phyloP scores from a whole-genome alignment of 2,888 invertebrate genomes.

The Tetrapedia diversipes region DNA sequence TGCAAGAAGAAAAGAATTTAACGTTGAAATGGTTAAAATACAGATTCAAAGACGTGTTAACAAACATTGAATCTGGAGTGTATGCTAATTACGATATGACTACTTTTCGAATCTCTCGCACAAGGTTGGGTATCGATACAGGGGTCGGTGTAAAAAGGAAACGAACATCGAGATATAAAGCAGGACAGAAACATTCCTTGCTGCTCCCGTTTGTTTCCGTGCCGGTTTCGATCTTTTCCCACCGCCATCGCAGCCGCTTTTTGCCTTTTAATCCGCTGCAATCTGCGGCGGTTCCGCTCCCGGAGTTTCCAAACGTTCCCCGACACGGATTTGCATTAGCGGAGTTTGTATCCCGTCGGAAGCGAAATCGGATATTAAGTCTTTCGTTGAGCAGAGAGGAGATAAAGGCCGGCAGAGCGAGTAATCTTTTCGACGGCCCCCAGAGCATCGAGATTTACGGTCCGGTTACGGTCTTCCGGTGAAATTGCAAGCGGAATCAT shows the following conservation, averaged over 20 bases:
- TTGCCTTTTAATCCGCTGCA: constrained; percentile 24
- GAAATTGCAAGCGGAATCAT: too few relatives aligned
- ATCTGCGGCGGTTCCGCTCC: constrained; percentile 18
- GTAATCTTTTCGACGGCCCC: constrained; percentile 8
- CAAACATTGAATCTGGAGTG: too few relatives aligned
- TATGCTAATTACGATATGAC: too few relatives aligned
- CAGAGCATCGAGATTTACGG: constrained; percentile 12
- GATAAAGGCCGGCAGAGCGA: constrained; percentile 1
- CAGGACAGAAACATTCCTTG: constrained; percentile 1
- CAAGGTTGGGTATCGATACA: constrained; percentile 16
- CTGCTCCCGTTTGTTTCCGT: neutral
- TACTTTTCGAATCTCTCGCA: constrained; percentile 24
- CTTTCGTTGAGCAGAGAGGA: constrained; percentile 8
- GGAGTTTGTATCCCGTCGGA: constrained; percentile 27
- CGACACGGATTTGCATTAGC: constrained; percentile 34
- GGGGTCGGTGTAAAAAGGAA: neutral
- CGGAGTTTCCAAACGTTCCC: constrained; percentile 24
- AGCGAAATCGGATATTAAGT: constrained; percentile 40
- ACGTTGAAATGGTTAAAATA: too few relatives aligned
- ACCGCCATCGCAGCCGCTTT: too few relatives aligned
- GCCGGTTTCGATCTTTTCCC: neutral
- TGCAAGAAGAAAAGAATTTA: too few relatives aligned
- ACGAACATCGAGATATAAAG: neutral
- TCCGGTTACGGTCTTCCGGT: too few relatives aligned
- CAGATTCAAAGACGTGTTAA: too few relatives aligned